Evolutionary conservation across 2,113 vertebrate species (phyloP), one percentile per base, ranked within the genome.

Genomic region (Struthidea cinerea): DNA sequence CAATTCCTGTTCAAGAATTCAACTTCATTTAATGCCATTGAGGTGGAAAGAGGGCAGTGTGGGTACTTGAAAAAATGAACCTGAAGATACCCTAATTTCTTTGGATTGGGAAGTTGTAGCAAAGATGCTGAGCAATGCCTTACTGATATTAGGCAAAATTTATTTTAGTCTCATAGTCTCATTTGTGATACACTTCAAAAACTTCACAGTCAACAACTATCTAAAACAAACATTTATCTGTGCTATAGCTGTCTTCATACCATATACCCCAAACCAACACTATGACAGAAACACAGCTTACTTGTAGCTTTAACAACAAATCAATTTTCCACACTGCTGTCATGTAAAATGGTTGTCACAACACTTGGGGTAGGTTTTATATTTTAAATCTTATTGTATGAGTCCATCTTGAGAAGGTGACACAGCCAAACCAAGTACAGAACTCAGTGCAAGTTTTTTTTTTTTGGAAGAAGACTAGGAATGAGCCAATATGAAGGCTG

Each of bases 261-360:
- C 0, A 2, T 7, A 71, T 60, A 69, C 6, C 9, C 2, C 0
- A 47, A 93, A 71, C 3, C 10, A 63, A 55, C 1, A 8, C 30
- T 12, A 20, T 28, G 49, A 64, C 52, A 32, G 53, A 90, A 84
- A 84, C 6, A 41, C 6, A 42, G 28, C 5, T 65, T 81, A 65
- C 5, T 61, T 50, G 50, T 39, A 57, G 3, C 59, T 95, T 47
- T 19, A 65, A 73, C 69, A 76, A 5, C 6, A 46, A 42, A 81
- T 39, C 26, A 11, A 30, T 64, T 87, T 87, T 61, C 20, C 27
- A 64, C 6, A 6, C 15, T 30, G 21, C 19, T 68, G 91, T 65
- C 6, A 13, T 21, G 33, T 14, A 47, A 84, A 76, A 84, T 49
- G 59, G 19, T 61, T 82, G 60, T 39, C 14, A 79, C 19, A 83